Evolutionary conservation across 2,113 vertebrate genomes (phyloP), one percentile per base, ranked within the genome.

Genomic region (Rhegmatorhina hoffmannsi): DNA sequence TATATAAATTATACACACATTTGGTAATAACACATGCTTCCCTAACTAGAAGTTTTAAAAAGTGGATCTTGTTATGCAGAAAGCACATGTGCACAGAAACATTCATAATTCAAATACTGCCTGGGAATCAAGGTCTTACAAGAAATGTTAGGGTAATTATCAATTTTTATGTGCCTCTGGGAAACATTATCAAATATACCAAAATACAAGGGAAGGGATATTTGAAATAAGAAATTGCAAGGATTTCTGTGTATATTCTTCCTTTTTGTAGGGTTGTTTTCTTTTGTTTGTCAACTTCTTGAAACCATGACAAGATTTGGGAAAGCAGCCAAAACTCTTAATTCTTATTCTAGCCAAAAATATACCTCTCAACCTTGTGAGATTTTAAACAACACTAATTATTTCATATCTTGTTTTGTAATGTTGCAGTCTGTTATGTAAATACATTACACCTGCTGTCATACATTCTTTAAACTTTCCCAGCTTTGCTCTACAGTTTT

Each of bases 391-490:
- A 63, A 56, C 29, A 76, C 46, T 46, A 89, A 96, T 91, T 67
- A 92, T 96, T 95, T 97, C 17, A 33, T 92, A 87, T 92, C 44
- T 94, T 90, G 60, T 75, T 92, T 72, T 87, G 33, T 79, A 92
- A 94, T 94, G 34, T 83, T 52, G 74, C 63, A 76, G 68, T 95
- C 59, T 94, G 17, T 36, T 87, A 81, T 68, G 43, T 94, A 96
- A 96, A 95, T 66, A 95, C 56, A 84, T 60, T 85, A 26, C 74
- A 89, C 91, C 33, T 89, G 80, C 66, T 74, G 72, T 66, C 89
- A 95, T 72, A 62, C 49, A 82, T 89, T 97, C 89, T 68, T 58
- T 74, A 95, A 97, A 31, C 23, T 92, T 49, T 70, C 9, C 64
- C 64, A 70, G 31, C 44, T 90, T 87, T 94, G 93, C 73, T 80